A percentile compares a stretch with the other conserved stretches of the same genome.
Conservation (phyloP, 1,140 invertebrate species). For the Drosophila nasuta region DNA sequence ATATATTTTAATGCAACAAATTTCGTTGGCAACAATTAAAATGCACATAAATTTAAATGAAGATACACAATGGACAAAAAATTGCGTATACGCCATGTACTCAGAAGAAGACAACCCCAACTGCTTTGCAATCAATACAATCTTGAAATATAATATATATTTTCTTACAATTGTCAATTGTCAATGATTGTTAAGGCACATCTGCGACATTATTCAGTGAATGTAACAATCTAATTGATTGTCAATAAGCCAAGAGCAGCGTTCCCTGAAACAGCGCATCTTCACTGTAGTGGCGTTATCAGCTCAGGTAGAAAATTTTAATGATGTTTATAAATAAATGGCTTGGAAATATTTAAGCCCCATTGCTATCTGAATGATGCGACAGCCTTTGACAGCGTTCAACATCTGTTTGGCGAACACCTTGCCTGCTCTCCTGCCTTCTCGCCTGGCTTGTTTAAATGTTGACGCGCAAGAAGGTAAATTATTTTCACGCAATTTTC, state of each 20-base stretch:
- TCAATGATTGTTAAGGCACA: slow-evolving; percentile 4
- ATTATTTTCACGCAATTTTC: slow-evolving; percentile 81
- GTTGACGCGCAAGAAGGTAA: slow-evolving; percentile 73
- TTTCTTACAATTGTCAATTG: background rate
- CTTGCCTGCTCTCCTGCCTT: too few relatives aligned
- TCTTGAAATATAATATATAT: slow-evolving; percentile 34
- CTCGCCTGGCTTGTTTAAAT: slow-evolving; percentile 55
- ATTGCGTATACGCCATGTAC: slow-evolving; percentile 43
- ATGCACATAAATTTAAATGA: slow-evolving; percentile 75
- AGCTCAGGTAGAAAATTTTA: slow-evolving; percentile 70
- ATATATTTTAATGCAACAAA: slow-evolving; percentile 67
- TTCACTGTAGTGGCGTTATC: background rate
- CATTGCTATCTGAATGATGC: slow-evolving; percentile 43
- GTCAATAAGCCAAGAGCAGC: slow-evolving; percentile 2
- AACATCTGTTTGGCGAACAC: slow-evolving; percentile 8
- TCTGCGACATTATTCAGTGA: slow-evolving; percentile 2
- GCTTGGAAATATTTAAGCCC: slow-evolving; percentile 80
- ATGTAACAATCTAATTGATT: slow-evolving; percentile 7
- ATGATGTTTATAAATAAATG: slow-evolving; percentile 84
- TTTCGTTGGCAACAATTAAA: slow-evolving; percentile 76
- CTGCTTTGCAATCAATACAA: background rate
- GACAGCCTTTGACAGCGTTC: slow-evolving; percentile 55
- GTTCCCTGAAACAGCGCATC: slow-evolving; percentile 7
- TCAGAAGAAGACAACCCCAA: slow-evolving; percentile 2
- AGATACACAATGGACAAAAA: slow-evolving; percentile 50